Percentiles rank a stretch among this genome's conserved stretches.
Conservation (phyloP, 2,797 vertebrate species). For the Poeciliopsis paucimaculata region DNA sequence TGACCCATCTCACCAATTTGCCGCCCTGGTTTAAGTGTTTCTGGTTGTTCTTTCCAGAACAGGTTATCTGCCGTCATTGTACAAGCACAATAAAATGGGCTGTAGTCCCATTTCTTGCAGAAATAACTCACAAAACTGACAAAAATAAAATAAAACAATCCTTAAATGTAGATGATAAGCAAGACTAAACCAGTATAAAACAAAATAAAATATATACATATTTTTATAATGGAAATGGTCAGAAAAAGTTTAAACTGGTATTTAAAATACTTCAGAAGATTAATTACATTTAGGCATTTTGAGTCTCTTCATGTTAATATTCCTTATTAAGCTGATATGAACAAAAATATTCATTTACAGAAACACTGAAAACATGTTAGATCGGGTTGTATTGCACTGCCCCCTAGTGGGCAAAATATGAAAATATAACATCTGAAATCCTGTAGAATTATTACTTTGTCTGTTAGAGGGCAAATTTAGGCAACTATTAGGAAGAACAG, state of each 20-base stretch:
- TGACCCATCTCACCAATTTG: neutral
- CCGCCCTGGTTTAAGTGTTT: neutral
- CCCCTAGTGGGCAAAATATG: neutral
- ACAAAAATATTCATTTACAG: neutral
- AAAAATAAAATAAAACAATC: neutral
- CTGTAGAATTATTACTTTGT: neutral
- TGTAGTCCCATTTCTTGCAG: neutral
- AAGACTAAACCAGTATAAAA: neutral
- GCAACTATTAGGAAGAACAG: neutral
- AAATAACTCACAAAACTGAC: neutral
- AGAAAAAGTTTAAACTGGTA: neutral
- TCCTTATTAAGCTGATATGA: neutral
- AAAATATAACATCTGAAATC: neutral
- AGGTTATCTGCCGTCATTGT: neutral
- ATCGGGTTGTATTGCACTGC: neutral
- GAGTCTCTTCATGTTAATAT: neutral
- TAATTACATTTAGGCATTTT: neutral
- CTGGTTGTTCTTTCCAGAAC: neutral
- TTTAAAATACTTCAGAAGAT: neutral
- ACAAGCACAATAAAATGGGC: neutral
- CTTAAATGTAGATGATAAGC: neutral
- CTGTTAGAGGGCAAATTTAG: neutral
- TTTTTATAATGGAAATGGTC: neutral
- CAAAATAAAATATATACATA: no score
- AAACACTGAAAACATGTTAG: neutral